Percentiles rank a stretch among this genome's conserved stretches.
Evolutionary conservation across 2,888 invertebrate genomes (phyloP).

Genomic region (Volucella inanis): DNA sequence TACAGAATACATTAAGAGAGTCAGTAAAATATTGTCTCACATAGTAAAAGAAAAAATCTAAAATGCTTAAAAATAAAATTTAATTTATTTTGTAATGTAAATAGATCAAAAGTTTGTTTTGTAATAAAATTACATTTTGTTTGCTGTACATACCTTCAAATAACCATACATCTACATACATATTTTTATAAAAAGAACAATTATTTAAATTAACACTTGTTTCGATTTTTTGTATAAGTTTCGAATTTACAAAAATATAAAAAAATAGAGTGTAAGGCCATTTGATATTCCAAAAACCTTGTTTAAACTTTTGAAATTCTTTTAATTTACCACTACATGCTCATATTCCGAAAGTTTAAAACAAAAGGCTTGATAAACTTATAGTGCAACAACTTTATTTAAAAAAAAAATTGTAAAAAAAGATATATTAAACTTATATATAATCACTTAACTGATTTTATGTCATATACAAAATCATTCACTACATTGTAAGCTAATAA

Average conservation of each 20-base stretch:
- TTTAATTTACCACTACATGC: no score
- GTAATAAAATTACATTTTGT: constrained; percentile 34
- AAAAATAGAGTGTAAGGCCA: background rate
- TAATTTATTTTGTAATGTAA: constrained; percentile 29
- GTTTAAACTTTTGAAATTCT: no score
- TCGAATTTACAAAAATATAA: constrained; percentile 21
- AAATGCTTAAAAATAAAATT: constrained; percentile 1
- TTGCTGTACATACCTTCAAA: constrained; percentile 64
- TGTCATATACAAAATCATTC: constrained; percentile 35
- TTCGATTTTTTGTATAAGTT: constrained; percentile 35
- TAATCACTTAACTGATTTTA: constrained; percentile 60
- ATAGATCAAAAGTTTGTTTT: constrained; percentile 24
- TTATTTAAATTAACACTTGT: background rate
- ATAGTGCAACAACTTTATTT: background rate
- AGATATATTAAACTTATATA: constrained; percentile 28
- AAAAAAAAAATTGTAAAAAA: constrained; percentile 2
- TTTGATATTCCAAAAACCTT: no score
- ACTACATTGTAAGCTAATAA: constrained; percentile 11
- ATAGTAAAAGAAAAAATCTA: constrained; percentile 4
- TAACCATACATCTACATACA: constrained; percentile 9
- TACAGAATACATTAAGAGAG: constrained; percentile 46
- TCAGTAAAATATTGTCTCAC: background rate
- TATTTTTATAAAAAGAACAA: constrained; percentile 60
- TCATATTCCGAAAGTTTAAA: no score
- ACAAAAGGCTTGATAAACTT: background rate